phyloP scores from a whole-genome alignment of 2,797 vertebrate species.

The Karalla daura region DNA sequence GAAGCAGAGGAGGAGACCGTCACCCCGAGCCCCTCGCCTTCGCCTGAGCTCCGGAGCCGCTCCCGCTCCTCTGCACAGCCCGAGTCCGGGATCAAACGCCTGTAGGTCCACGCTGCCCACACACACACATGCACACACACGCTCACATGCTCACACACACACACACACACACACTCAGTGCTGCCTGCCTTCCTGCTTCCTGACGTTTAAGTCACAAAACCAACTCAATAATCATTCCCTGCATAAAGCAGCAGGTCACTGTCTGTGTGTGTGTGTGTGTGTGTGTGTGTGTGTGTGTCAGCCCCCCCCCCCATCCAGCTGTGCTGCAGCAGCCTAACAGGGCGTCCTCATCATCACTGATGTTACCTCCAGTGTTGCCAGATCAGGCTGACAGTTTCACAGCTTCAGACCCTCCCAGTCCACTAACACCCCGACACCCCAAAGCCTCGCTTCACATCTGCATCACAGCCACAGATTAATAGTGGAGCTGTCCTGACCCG shows the following conservation, averaged over 20 bases:
- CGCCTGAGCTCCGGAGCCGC: slow-evolving; percentile 78
- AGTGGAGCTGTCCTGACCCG: no score
- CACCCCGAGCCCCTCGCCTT: slow-evolving; percentile 81
- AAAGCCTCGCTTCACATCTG: no score
- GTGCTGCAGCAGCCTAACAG: no score
- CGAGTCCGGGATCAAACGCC: slow-evolving; percentile 96
- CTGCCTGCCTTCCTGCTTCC: background rate
- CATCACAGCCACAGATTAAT: no score
- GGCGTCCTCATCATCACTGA: no score
- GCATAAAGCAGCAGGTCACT: background rate
- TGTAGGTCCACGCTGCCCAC: slow-evolving; percentile 85
- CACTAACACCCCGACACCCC: no score
- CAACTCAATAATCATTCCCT: no score
- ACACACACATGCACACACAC: background rate
- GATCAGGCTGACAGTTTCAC: no score
- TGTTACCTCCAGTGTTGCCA: no score
- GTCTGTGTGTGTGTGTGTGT: background rate
- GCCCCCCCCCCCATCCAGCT: no score
- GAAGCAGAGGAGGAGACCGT: slow-evolving; percentile 90
- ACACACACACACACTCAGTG: slow-evolving; percentile 1
- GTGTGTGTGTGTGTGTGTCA: background rate
- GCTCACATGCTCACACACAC: background rate
- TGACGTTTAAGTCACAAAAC: background rate
- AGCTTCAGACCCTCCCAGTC: no score
- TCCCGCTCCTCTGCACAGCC: slow-evolving; percentile 86